Evolutionary conservation across 2,888 invertebrate species (phyloP), one percentile per base, ranked within the genome.

Genomic region (Cactoblastis cactorum): DNA sequence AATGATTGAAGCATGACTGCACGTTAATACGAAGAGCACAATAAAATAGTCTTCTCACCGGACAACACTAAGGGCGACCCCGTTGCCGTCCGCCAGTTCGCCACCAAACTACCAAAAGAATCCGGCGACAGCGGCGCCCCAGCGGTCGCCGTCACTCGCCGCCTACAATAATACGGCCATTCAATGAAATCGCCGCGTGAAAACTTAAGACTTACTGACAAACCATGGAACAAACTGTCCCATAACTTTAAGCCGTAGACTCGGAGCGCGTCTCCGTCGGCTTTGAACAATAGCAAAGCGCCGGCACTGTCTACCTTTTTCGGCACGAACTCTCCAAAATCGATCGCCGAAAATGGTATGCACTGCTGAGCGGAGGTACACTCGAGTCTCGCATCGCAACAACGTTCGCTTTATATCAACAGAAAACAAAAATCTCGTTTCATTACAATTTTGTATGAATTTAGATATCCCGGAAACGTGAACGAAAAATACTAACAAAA

Each of bases 161-260:
- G 79, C 74, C 68, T 63, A 69, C 74, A 77, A 77, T 52, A 50
- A 77, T 71, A 74, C 87, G 85, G 84, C 85, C 74, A 85, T 74
- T 87, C 87, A 87, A 87, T 86, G 85, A 83, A 86, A 86, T 82
- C 78, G 80, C 86, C 86, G 86, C 85, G 75, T 81, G 80, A 83
- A 77, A 82, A 78, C 80, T 74, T 73, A 74, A 68, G 65, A 71
- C 74, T 77, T 77, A 80, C 72, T 74, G 78, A 83, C 81, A 74
- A 77, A 79, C 77, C 73, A 65, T 77, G 67, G 71, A 77, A 71
- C 67, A 65, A 74, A 77, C 71, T 70, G 69, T 78, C 79, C n/a
- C 78, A 70, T 52, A 48, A 46, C 45, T 38, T 33, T 45, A 32
- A 46, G 41, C 46, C 53, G 39, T 46, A 54, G 41, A 51, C 49